Evolutionary conservation across 2,888 invertebrate genomes (phyloP).

Genomic region (Epinotia bilunana): DNA sequence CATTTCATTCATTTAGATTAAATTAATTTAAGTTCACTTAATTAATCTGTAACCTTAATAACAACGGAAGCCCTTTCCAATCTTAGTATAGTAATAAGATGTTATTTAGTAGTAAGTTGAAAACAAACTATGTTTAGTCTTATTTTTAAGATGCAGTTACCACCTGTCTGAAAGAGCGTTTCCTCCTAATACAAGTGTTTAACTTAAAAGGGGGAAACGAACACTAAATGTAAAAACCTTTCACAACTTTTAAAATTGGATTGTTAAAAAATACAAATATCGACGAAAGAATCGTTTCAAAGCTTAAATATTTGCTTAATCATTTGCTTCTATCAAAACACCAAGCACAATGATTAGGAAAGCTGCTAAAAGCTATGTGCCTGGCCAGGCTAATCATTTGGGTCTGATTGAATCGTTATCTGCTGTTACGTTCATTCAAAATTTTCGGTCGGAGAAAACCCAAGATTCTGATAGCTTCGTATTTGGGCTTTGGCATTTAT

Average conservation of each 20-base stretch:
- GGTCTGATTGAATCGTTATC: constrained; percentile 11
- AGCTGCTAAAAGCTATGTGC: constrained; percentile 29
- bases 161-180: too few species aligned
- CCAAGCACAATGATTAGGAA: constrained; percentile 4
- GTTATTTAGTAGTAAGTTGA: too few species aligned
- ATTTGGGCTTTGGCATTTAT: not conserved
- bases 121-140: too few species aligned
- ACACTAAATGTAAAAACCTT: too few species aligned
- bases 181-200: too few species aligned
- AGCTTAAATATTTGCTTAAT: constrained; percentile 13
- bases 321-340: constrained; percentile 17
- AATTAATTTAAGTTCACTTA: too few species aligned
- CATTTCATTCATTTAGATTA: too few species aligned
- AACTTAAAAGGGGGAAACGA: too few species aligned
- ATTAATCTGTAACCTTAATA: too few species aligned
- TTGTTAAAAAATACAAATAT: constrained; percentile 16
- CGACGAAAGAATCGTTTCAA: constrained; percentile 8
- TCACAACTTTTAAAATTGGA: not conserved
- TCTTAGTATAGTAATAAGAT: too few species aligned
- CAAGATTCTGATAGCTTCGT: not conserved
- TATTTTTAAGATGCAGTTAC: too few species aligned
- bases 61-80: too few species aligned
- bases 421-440: constrained; percentile 10
- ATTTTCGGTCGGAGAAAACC: not conserved
- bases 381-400: constrained; percentile 29